Base-by-base conservation (phyloP, 2,888 invertebrate species). In the Anthophora plumipes region DNA sequence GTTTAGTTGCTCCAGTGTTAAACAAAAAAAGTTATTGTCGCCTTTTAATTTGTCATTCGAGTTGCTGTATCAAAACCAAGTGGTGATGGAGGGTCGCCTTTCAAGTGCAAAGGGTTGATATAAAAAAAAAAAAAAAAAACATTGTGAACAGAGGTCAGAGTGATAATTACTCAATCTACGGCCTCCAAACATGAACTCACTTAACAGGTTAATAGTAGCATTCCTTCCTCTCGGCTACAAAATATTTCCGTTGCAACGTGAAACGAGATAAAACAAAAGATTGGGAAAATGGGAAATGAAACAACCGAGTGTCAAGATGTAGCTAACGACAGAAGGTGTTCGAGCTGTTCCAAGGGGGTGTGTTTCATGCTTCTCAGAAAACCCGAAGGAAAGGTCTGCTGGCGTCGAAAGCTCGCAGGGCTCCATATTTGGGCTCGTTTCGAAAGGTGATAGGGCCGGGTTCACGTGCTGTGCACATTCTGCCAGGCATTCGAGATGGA, bases 381-480 rank as follows among this genome's bases (percentile, higher is more conserved):
- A 75, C 1, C 66, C 48, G 66, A 79, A 61, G 66, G 52, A 75
- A 67, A 79, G 52, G 37, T 22, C 41, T 37, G 31, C 22, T n/a
- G n/a, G n/a, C 54, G 50, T 41, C 77, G 61, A 71, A 70, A 71
- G 66, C 50, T 54, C 55, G 54, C 31, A 31, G 31, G 39, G 41
- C 20, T 54, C 41, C 22, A 46, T 52, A 20, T 52, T 64, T 48
- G 61, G 46, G 66, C 54, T 48, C 57, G 39, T 61, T 73, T 74
- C 69, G 80, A 86, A 77, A 84, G 78, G 77, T 72, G 84, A 83
- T 79, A 81, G 77, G 68, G 78, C 64, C 61, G 50, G 70, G 68
- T 82, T 86, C 86, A 80, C 78, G 82, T 78, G 84, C 77, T 84
- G 43, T 59, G 79, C 87, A 85, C 85, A 87, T 87, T 85, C 77